Percentiles rank a stretch among this genome's conserved stretches.
phyloP scores from a whole-genome alignment of 2,888 invertebrate species.

The Leucoma salicis region DNA sequence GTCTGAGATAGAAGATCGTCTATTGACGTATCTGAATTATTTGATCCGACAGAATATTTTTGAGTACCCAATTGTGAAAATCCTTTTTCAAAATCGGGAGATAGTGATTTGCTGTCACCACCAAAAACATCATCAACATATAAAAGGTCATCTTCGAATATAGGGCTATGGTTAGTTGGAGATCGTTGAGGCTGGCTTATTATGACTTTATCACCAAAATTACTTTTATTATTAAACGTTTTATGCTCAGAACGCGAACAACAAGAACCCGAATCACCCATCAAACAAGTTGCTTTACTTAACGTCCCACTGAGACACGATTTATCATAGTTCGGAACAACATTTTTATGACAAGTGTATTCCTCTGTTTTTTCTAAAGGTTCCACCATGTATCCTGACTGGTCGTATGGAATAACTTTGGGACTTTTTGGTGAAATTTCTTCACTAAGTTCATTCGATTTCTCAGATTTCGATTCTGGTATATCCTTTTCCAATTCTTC shows the following conservation, averaged over 20 bases:
- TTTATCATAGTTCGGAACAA: conserved; percentile 72
- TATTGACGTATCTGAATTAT: conserved; percentile 84
- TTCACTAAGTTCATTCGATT: conserved; percentile 53
- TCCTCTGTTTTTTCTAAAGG: conserved; percentile 70
- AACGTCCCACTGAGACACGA: conserved; percentile 75
- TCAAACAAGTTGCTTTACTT: conserved; percentile 71
- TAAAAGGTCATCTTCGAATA: conserved; percentile 83
- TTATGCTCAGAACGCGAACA: conserved; percentile 69
- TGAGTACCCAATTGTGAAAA: conserved; percentile 65
- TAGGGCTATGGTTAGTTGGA: conserved; percentile 82
- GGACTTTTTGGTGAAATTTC: conserved; percentile 58
- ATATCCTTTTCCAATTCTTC: conserved; percentile 82
- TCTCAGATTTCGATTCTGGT: conserved; percentile 73
- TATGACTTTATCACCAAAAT: conserved; percentile 79
- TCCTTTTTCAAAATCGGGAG: conserved; percentile 80
- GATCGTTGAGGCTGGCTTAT: conserved; percentile 84
- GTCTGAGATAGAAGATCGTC: conserved; percentile 84
- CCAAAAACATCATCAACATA: conserved; percentile 84
- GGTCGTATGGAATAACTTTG: conserved; percentile 72
- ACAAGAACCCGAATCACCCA: conserved; percentile 72
- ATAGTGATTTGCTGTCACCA: conserved; percentile 82
- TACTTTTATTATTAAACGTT: conserved; percentile 59
- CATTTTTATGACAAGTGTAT: conserved; percentile 60
- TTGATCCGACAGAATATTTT: conserved; percentile 80
- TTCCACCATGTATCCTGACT: conserved; percentile 78